Percentiles rank a stretch among this genome's conserved stretches.
phyloP scores from a whole-genome alignment of 2,888 invertebrate species.

The Xestia c-nigrum region DNA sequence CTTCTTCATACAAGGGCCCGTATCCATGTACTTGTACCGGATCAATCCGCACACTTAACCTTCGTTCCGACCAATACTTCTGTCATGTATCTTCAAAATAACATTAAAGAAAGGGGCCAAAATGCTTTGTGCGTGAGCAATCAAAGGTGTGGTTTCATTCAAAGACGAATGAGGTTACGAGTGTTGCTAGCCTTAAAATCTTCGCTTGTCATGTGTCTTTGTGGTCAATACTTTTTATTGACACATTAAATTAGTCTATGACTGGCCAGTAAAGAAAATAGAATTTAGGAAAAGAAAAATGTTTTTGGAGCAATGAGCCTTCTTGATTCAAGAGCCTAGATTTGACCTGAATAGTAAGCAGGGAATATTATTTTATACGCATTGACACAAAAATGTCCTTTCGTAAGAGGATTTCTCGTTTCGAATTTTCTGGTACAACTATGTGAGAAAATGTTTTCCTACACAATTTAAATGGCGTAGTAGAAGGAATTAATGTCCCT shows the following conservation, averaged over 20 bases:
- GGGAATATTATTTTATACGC: slow-evolving; percentile 34
- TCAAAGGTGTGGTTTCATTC: slow-evolving; percentile 70
- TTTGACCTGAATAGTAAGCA: slow-evolving; percentile 34
- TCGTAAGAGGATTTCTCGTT: not conserved
- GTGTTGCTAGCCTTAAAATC: slow-evolving; percentile 43
- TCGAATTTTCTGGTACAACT: not conserved
- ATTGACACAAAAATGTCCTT: slow-evolving; percentile 14
- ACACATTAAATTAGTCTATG: slow-evolving; percentile 12
- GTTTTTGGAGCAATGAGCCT: slow-evolving; percentile 27
- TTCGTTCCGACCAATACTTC: slow-evolving; percentile 28
- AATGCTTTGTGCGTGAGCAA: slow-evolving; percentile 68
- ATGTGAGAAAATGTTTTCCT: not conserved
- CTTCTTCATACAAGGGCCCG: not conserved
- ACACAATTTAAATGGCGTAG: not conserved
- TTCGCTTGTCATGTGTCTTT: slow-evolving; percentile 33
- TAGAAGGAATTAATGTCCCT: not conserved
- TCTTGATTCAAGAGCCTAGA: not conserved
- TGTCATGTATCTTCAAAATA: slow-evolving; percentile 24
- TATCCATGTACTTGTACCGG: not conserved
- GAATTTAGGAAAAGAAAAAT: slow-evolving; percentile 13
- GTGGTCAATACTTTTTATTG: slow-evolving; percentile 34
- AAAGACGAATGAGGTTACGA: slow-evolving; percentile 59
- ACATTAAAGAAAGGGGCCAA: slow-evolving; percentile 50
- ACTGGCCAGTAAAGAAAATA: slow-evolving; percentile 37
- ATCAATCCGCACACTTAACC: not conserved